Conservation (phyloP, 2,113 vertebrate species). For the Mionectes macconnelli region DNA sequence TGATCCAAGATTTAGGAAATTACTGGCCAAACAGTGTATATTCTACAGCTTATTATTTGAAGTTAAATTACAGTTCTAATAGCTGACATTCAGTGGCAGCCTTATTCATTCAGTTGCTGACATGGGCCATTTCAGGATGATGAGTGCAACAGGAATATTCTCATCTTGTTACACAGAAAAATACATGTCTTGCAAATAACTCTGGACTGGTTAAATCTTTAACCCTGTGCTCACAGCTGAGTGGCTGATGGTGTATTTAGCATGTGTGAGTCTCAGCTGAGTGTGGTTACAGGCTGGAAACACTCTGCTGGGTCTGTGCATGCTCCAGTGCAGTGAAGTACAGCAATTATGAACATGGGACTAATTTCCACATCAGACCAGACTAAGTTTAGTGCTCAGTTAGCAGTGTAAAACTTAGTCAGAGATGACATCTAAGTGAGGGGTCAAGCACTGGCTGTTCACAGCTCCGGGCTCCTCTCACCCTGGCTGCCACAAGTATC, state of each 20-base stretch:
- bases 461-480: background rate
- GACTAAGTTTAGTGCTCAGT: background rate
- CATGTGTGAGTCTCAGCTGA: background rate
- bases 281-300: background rate
- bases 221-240: background rate
- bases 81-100: background rate
- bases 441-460: background rate
- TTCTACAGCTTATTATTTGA: background rate
- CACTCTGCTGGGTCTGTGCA: background rate
- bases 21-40: background rate
- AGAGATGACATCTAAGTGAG: background rate
- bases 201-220: background rate
- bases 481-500: background rate
- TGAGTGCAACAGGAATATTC: background rate
- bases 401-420: background rate
- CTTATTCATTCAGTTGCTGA: background rate
- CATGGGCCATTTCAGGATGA: background rate
- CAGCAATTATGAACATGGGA: background rate
- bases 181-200: background rate
- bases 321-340: background rate
- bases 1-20: background rate
- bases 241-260: background rate
- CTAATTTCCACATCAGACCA: background rate
- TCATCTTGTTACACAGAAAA: background rate
- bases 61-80: background rate